These are phyloP conservation scores for Azorinus chamasolen DNA, from an alignment of 2,888 invertebrate species.

Conservation along the genomic window DNA sequence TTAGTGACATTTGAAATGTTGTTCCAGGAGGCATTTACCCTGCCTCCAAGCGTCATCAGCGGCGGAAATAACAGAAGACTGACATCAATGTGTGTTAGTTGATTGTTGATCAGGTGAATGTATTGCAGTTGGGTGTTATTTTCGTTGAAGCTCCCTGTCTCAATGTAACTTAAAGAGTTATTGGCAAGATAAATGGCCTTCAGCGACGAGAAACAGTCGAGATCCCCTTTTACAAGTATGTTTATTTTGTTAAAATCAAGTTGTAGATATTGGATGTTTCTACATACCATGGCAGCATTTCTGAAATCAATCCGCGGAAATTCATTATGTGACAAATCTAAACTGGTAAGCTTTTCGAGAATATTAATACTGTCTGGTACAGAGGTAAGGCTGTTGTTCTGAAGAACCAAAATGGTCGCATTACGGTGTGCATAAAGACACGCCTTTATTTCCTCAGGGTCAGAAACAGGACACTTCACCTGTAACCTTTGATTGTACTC, in stretches of 20 bases:
- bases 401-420: constrained; percentile 13
- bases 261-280: constrained; percentile 7
- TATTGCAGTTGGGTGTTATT: constrained; percentile 15
- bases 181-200: constrained; percentile 16
- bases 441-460: neutral
- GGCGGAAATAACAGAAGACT: constrained; percentile 17
- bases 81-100: constrained; percentile 22
- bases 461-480: too few species aligned
- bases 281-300: constrained; percentile 7
- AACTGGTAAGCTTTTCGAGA: constrained; percentile 6
- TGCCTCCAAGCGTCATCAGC: neutral
- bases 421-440: constrained; percentile 17
- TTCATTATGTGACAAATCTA: constrained; percentile 40
- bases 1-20: constrained; percentile 26
- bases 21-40: constrained; percentile 38
- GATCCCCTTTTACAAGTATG: constrained; percentile 8
- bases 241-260: constrained; percentile 38
- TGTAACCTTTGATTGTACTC: too few species aligned
- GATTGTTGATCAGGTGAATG: constrained; percentile 29
- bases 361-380: constrained; percentile 26
- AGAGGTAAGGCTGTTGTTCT: constrained; percentile 9
- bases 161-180: constrained; percentile 30
- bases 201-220: constrained; percentile 40
- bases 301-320: constrained; percentile 13
- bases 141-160: constrained; percentile 38